Evolutionary conservation across 2,888 invertebrate genomes (phyloP).

Genomic region (Herminia tarsipennalis): DNA sequence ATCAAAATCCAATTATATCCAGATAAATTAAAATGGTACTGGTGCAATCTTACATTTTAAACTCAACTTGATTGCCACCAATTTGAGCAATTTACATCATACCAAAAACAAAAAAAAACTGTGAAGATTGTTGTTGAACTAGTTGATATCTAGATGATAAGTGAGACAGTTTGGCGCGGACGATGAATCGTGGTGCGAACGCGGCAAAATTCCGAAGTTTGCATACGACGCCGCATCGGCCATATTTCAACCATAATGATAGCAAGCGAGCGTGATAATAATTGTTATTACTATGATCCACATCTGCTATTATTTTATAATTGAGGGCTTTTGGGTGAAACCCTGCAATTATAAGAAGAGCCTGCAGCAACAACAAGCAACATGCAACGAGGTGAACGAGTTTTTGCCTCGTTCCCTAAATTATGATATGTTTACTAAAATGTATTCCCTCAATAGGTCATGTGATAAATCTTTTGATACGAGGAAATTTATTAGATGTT

Average conservation of each 20-base stretch:
- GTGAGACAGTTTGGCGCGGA: constrained; percentile 42
- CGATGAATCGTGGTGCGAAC: constrained; percentile 36
- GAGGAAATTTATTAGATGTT: constrained; percentile 32
- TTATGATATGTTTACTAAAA: constrained; percentile 74
- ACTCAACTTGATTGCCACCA: too few relatives aligned
- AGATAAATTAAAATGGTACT: too few relatives aligned
- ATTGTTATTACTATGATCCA: constrained; percentile 86
- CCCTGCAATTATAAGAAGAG: constrained; percentile 84
- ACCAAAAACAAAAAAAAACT: neutral
- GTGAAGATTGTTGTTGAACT: constrained; percentile 14
- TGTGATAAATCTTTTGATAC: constrained; percentile 49
- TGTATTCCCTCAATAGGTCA: constrained; percentile 52
- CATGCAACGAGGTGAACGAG: constrained; percentile 77
- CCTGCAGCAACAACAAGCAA: constrained; percentile 75
- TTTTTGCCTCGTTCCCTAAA: constrained; percentile 76
- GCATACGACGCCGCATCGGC: constrained; percentile 73
- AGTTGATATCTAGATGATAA: constrained; percentile 30
- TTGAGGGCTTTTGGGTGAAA: constrained; percentile 85
- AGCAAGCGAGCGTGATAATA: constrained; percentile 83
- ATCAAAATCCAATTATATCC: too few relatives aligned
- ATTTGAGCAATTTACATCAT: too few relatives aligned
- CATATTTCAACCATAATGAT: constrained; percentile 84
- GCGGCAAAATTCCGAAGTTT: constrained; percentile 69
- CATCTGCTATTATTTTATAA: constrained; percentile 86
- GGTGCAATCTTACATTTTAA: too few relatives aligned